Percentiles rank a stretch among this genome's conserved stretches.
Conservation (phyloP, 2,797 vertebrate species). For the Aratinga solstitialis region DNA sequence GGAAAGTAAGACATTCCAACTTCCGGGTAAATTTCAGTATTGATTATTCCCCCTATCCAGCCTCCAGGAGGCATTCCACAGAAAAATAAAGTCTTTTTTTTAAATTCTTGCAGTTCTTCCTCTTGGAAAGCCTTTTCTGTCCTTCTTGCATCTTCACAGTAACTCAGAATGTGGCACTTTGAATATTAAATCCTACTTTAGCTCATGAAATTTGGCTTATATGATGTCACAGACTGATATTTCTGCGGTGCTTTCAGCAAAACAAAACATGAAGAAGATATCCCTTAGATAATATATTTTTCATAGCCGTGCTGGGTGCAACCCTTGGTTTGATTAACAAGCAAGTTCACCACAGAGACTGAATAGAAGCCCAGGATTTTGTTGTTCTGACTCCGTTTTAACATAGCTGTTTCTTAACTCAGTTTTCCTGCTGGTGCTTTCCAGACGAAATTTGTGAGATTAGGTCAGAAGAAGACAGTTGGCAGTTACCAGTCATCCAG, state of each 20-base stretch:
- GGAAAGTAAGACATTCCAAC: not conserved
- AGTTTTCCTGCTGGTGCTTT: conserved; percentile 27
- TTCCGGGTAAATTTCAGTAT: not conserved
- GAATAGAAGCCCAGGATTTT: conserved; percentile 40
- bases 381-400: conserved; percentile 30
- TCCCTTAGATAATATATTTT: conserved; percentile 16
- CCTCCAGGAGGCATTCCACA: not conserved
- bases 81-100: not conserved
- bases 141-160: not conserved
- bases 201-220: conserved; percentile 16
- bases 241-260: conserved; percentile 38
- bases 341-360: not conserved
- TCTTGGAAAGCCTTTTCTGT: conserved; percentile 14
- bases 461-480: conserved; percentile 1
- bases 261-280: not conserved
- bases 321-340: conserved; percentile 24
- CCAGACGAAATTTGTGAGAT: conserved; percentile 2
- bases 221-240: conserved; percentile 24
- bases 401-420: conserved; percentile 1
- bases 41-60: not conserved
- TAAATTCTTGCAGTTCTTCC: not conserved
- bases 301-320: conserved; percentile 15
- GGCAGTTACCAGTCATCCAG: not conserved
- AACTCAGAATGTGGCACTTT: not conserved
- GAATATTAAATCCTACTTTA: not conserved